phyloP scores from a whole-genome alignment of 2,113 vertebrate species.

The Ellobius talpinus region DNA sequence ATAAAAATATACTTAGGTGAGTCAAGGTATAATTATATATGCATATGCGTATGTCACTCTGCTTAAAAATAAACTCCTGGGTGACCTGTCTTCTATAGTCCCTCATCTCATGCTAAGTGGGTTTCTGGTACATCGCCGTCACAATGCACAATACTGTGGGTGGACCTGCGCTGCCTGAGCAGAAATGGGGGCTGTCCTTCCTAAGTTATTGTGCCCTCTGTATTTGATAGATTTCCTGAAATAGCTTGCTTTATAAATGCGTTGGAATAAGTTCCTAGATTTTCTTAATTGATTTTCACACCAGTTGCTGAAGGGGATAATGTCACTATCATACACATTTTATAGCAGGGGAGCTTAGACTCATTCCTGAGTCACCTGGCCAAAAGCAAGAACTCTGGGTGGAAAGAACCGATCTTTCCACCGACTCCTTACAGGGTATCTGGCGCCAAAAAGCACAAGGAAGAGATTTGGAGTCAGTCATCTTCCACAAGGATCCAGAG shows the following conservation, averaged over 20 bases:
- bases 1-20: background rate
- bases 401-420: background rate
- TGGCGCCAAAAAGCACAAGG: background rate
- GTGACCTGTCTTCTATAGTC: background rate
- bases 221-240: background rate
- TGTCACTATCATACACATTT: background rate
- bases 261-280: background rate
- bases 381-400: background rate
- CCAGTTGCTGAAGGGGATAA: background rate
- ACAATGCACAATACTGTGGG: background rate
- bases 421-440: background rate
- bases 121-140: background rate
- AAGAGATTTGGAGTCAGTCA: background rate
- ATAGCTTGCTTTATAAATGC: background rate
- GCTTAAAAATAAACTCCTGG: background rate
- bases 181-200: background rate
- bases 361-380: background rate
- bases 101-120: background rate
- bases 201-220: background rate
- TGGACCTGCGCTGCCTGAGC: background rate
- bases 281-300: constrained; percentile 36
- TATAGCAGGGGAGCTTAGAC: background rate
- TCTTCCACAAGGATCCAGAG: constrained; percentile 1
- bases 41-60: background rate
- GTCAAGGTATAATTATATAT: background rate